Base-by-base conservation (phyloP, 2,797 vertebrate genomes). In the Eulemur coronatus region DNA sequence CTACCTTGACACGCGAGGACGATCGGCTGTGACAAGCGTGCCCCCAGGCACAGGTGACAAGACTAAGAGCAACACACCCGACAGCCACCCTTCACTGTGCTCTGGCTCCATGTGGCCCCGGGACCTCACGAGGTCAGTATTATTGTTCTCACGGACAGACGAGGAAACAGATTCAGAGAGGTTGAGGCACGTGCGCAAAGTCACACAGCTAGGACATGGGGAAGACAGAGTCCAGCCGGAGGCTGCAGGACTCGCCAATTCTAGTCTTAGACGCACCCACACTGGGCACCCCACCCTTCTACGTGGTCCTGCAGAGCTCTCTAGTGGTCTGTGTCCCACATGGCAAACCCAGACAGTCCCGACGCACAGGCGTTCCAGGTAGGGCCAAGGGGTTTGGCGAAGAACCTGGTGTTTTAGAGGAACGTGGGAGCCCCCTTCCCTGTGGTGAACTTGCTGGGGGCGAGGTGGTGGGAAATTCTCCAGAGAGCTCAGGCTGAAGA, bases 1-100 rank as follows among this genome's bases (percentile, higher is more conserved):
- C 65, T 20, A 65, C 33, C 63, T 88, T 46, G 12, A 4, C n/a
- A 55, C n/a, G 30, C 72, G 50, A 79, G 48, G 76, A 30, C 48
- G 28, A n/a, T 20, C 79, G 12, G 50, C 0, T n/a, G 38, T 20
- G 65, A 30, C 3, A 26, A 7, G 12, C 5, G 2, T 0, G 1
- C 13, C 13, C 75, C 20, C 8, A 33, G 55, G 41, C 61, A 18
- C 38, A 14, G 28, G 63, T 3, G 50, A 48, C 61, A 70, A 12
- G 11, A 14, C 12, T 26, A 22, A 38, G 2, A 30, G 2, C 5
- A 6, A 8, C 43, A n/a, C 2, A 3, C 38, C 33, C 5, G 35
- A 63, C 22, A 26, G 4, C 8, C 9, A 14, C 7, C 28, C 26
- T 57, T 43, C 14, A 38, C 0, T 38, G 82, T 41, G 14, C 15